A percentile compares a stretch with the other conserved stretches of the same genome.
Evolutionary conservation across 2,888 invertebrate species (phyloP).

Genomic region (Auanema freiburgensis): DNA sequence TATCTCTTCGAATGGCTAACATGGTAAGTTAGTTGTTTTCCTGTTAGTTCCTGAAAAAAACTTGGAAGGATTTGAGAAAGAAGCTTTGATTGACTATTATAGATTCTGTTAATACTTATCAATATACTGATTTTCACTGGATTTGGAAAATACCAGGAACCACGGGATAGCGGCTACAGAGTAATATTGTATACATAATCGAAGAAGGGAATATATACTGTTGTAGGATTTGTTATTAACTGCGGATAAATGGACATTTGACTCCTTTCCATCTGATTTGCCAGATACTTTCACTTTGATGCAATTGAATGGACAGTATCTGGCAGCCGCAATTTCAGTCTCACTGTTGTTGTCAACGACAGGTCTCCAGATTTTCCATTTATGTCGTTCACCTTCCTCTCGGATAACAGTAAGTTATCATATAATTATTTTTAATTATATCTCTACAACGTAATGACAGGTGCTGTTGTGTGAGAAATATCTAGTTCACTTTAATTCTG

Average conservation of each 20-base stretch:
- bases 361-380: constrained; percentile 50
- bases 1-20: constrained; percentile 58
- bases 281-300: constrained; percentile 54
- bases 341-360: constrained; percentile 48
- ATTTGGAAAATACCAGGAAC: constrained; percentile 57
- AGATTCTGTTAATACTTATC: constrained; percentile 52
- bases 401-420: constrained; percentile 47
- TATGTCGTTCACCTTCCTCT: constrained; percentile 45
- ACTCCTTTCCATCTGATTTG: constrained; percentile 34
- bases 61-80: not conserved
- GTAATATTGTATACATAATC: constrained; percentile 14
- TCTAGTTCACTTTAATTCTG: not conserved
- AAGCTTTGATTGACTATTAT: constrained; percentile 14
- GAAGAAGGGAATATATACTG: constrained; percentile 1
- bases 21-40: constrained; percentile 35
- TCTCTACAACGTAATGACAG: not conserved
- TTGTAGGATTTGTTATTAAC: constrained; percentile 51
- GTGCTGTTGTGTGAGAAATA: not conserved
- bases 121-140: constrained; percentile 59
- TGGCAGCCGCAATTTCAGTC: constrained; percentile 44
- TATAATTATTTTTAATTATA: not conserved
- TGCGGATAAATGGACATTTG: constrained; percentile 57
- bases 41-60: no score
- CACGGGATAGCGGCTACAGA: constrained; percentile 36
- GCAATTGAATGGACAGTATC: constrained; percentile 51